A percentile compares a stretch with the other conserved stretches of the same genome.
Evolutionary conservation across 2,888 invertebrate species (phyloP).

Genomic region (Neria commutata): DNA sequence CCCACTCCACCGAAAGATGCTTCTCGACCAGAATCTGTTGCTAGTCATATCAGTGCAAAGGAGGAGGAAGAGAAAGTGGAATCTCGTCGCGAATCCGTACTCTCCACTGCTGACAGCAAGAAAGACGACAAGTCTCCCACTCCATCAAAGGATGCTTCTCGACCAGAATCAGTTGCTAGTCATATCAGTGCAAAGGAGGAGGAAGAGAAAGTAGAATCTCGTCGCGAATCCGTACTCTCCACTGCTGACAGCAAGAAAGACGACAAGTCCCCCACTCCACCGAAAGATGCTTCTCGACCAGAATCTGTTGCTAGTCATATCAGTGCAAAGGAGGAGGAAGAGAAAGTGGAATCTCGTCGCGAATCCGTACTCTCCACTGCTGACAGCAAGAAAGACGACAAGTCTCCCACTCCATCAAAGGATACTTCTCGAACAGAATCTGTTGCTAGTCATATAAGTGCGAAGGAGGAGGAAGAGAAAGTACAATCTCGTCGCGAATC

Average conservation of each 20-base stretch:
- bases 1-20: conserved; percentile 18
- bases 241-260: conserved; percentile 5
- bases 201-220: conserved; percentile 10
- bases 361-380: conserved; percentile 16
- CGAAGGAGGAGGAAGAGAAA: conserved; percentile 27
- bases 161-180: conserved; percentile 19
- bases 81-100: conserved; percentile 1
- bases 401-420: neutral
- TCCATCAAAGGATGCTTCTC: conserved; percentile 11
- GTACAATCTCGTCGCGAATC: conserved; percentile 17
- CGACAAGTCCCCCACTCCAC: conserved; percentile 15
- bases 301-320: conserved; percentile 31
- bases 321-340: conserved; percentile 19
- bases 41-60: conserved; percentile 20
- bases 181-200: neutral
- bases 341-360: conserved; percentile 4
- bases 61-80: conserved; percentile 6
- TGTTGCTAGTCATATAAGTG: conserved; percentile 15
- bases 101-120: neutral
- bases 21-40: conserved; percentile 31
- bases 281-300: conserved; percentile 28
- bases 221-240: neutral
- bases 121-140: neutral
- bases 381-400: conserved; percentile 3
- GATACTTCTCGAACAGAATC: conserved; percentile 28